Base-by-base conservation (phyloP, 2,888 invertebrate genomes). In the Melanotus villosus region DNA sequence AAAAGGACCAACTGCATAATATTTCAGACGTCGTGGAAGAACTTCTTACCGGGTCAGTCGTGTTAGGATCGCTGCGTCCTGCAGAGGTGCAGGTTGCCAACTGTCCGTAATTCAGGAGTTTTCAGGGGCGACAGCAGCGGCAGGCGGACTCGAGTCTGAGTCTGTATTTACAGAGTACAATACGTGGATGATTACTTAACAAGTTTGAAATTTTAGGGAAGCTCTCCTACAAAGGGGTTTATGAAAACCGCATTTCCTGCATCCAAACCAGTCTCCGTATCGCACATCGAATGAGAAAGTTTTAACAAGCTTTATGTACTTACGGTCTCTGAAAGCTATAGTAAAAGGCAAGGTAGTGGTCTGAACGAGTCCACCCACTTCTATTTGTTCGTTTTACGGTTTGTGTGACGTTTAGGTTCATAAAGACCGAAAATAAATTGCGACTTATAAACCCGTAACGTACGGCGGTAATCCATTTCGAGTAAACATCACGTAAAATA, bases 21-120 rank as follows among this genome's bases (percentile, higher is more conserved):
- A 32, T 52, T 52, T 52, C 32, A 26, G 26, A 52, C 26, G 34
- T 32, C 73, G 72, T 63, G 71, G 62, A 73, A 71, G 71, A n/a
- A n/a, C 4, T 73, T 75, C 74, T 75, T 74, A 73, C 73, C 73
- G 73, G 75, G 74, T 75, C 75, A 75, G 71, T 74, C 72, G 65
- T 68, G 70, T 68, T 65, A 52, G 56, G n/a, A n/a, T n/a, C 47
- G 65, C 70, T 62, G 68, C 65, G 60, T 65, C 69, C 60, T 68
- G 72, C 72, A 74, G 70, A 70, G 72, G 70, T 69, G 69, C 57
- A 66, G 64, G 65, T 70, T 73, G 73, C 73, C 73, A 74, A 74
- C 65, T 65, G 69, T 54, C 38, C 63, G 52, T 73, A 73, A 74
- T 74, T 74, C 70, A 73, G 58, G 71, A 73, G 71, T 62, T n/a